Evolutionary conservation across 2,888 invertebrate species (phyloP).

Genomic region (Argyresthia albistria): DNA sequence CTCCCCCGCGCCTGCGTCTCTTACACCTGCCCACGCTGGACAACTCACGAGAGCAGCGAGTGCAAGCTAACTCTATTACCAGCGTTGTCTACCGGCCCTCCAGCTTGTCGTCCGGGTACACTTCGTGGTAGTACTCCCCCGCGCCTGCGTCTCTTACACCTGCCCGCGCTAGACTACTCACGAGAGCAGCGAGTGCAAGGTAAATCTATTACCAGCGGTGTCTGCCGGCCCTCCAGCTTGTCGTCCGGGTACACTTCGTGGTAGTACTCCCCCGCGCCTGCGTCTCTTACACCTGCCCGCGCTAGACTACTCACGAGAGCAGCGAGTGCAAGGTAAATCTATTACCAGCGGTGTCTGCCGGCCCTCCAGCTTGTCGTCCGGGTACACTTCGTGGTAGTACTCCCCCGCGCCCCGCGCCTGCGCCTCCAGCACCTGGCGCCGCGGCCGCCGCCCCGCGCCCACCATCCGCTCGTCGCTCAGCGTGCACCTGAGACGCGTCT

Average conservation of each 20-base stretch:
- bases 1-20: no score
- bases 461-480: slow-evolving; percentile 45
- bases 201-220: no score
- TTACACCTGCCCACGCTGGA: no score
- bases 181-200: no score
- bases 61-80: no score
- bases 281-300: slow-evolving; percentile 29
- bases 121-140: no score
- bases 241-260: slow-evolving; percentile 32
- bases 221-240: not conserved
- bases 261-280: no score
- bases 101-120: slow-evolving; percentile 20
- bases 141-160: no score
- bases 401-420: slow-evolving; percentile 37
- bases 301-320: no score
- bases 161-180: no score
- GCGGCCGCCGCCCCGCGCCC: slow-evolving; percentile 26
- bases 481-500: slow-evolving; percentile 48
- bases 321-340: no score
- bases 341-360: not conserved
- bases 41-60: no score
- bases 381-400: slow-evolving; percentile 28
- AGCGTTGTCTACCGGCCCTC: not conserved
- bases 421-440: slow-evolving; percentile 25
- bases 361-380: slow-evolving; percentile 9